Evolutionary conservation across 2,888 invertebrate species (phyloP).

Genomic region (Synergus japonicus): DNA sequence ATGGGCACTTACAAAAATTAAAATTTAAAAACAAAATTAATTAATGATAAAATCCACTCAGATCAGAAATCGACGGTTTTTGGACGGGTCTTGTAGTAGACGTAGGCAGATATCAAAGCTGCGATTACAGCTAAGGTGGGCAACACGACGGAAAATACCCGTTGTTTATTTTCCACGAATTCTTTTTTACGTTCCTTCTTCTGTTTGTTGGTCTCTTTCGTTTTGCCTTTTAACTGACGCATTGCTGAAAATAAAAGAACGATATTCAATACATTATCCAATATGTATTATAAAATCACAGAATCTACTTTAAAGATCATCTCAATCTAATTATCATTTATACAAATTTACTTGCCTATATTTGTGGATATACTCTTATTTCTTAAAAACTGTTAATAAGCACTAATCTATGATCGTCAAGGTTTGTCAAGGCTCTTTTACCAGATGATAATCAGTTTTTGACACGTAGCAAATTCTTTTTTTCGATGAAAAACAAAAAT

Average conservation of each 20-base stretch:
- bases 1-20: not conserved
- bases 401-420: no score
- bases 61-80: conserved; percentile 71
- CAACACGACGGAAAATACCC: conserved; percentile 87
- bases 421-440: no score
- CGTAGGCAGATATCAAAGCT: conserved; percentile 85
- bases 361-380: no score
- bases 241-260: conserved; percentile 76
- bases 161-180: conserved; percentile 87
- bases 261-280: not conserved
- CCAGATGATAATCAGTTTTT: no score
- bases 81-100: conserved; percentile 89
- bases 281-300: no score
- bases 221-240: conserved; percentile 89
- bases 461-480: no score
- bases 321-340: no score
- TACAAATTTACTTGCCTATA: no score
- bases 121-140: conserved; percentile 86
- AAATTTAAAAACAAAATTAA: not conserved
- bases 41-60: not conserved
- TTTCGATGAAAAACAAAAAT: no score
- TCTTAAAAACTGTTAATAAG: no score
- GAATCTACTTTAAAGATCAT: no score
- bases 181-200: conserved; percentile 91
- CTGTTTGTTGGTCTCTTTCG: conserved; percentile 90